Percentiles rank a stretch among this genome's conserved stretches.
Conservation (phyloP, 37 sponge, comb jelly and placozoan species). For the Crambe crambe region DNA sequence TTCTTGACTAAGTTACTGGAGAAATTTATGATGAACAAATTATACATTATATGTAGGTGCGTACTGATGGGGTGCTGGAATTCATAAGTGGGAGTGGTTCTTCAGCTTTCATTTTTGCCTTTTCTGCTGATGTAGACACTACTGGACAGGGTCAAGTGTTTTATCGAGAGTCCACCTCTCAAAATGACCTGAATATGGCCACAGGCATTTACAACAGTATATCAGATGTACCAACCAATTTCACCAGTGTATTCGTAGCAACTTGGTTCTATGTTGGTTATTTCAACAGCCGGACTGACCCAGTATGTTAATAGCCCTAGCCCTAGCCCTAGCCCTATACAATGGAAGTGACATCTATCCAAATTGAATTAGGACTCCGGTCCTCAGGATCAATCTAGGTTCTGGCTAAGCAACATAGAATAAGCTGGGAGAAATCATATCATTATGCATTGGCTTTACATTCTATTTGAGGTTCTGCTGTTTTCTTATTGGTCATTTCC, state of each 20-base stretch:
- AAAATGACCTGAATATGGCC: neutral
- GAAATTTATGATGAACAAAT: no score
- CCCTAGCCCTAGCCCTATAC: no score
- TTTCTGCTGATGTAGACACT: constrained; percentile 33
- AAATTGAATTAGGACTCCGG: no score
- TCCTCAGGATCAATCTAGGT: no score
- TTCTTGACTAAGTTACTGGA: no score
- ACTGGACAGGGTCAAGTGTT: constrained; percentile 22
- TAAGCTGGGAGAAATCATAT: no score
- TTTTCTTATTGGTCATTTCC: no score
- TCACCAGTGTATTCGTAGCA: constrained; percentile 7
- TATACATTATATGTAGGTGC: no score
- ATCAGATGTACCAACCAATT: neutral
- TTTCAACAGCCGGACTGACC: constrained; percentile 16
- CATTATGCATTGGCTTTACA: no score
- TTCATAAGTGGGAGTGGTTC: neutral
- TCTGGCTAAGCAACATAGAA: no score
- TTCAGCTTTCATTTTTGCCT: constrained; percentile 12
- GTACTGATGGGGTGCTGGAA: constrained; percentile 27
- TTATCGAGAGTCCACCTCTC: constrained; percentile 11
- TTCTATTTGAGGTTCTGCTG: no score
- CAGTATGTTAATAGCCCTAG: neutral
- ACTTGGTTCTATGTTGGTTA: constrained; percentile 45
- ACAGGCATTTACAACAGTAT: neutral
- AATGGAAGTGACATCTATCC: no score